Percentiles rank a stretch among this genome's conserved stretches.
Conservation (phyloP, 1,140 invertebrate genomes). For the Acarapis woodi region DNA sequence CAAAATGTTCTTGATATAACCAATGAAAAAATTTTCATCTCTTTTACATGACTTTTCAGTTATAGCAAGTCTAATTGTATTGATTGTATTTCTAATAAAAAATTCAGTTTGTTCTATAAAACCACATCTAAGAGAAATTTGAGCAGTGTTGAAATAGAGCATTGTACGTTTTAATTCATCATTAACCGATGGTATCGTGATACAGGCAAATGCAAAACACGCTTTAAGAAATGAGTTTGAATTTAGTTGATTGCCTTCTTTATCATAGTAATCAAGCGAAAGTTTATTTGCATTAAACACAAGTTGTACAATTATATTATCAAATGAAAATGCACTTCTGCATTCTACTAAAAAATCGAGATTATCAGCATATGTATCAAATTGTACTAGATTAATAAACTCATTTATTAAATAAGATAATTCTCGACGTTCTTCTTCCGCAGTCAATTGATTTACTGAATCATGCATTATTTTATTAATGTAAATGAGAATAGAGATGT, state of each 20-base stretch:
- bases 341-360: conserved; percentile 76
- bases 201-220: conserved; percentile 79
- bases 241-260: conserved; percentile 20
- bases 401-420: conserved; percentile 50
- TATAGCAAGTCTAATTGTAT: conserved; percentile 39
- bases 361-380: conserved; percentile 37
- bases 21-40: conserved; percentile 35
- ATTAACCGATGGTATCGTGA: conserved; percentile 71
- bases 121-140: conserved; percentile 60
- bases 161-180: conserved; percentile 40
- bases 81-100: conserved; percentile 61
- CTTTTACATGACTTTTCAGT: conserved; percentile 35
- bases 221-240: conserved; percentile 57
- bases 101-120: conserved; percentile 80
- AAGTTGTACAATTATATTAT: conserved; percentile 31
- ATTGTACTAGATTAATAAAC: conserved; percentile 45
- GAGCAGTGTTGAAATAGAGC: conserved; percentile 55
- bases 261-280: conserved; percentile 40
- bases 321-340: conserved; percentile 51
- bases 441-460: conserved; percentile 64
- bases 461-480: conserved; percentile 63
- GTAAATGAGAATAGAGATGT: conserved; percentile 18
- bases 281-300: conserved; percentile 43
- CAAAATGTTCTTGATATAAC: conserved; percentile 36
- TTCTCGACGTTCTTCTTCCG: conserved; percentile 65